Percentiles rank a stretch among this genome's conserved stretches.
phyloP scores from a whole-genome alignment of 2,888 invertebrate genomes.

The Harpagoxenus sublaevis region DNA sequence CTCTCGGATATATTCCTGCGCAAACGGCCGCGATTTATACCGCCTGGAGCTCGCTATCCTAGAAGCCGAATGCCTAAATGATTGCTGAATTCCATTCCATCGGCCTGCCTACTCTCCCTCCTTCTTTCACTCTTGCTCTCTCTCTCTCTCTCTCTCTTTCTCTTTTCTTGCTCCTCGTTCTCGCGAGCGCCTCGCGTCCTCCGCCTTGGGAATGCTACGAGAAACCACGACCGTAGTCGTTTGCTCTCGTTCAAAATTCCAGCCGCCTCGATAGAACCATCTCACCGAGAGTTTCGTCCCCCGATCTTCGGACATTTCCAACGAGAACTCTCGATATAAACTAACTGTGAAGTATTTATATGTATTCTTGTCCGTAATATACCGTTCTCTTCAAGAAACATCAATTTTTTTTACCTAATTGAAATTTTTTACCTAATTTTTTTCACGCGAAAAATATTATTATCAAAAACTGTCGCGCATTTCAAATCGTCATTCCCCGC shows the following conservation, averaged over 20 bases:
- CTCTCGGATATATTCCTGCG: slow-evolving; percentile 72
- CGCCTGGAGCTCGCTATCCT: slow-evolving; percentile 65
- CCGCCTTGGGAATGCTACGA: slow-evolving; percentile 47
- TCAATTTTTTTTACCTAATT: not conserved
- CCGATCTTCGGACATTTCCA: not conserved
- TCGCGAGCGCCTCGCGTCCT: slow-evolving; percentile 31
- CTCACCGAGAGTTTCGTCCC: not conserved
- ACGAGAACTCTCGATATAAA: not conserved
- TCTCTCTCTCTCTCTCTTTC: slow-evolving; percentile 33
- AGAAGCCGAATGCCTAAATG: slow-evolving; percentile 73
- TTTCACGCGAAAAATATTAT: not conserved
- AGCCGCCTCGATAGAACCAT: slow-evolving; percentile 14
- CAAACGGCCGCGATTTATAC: slow-evolving; percentile 72
- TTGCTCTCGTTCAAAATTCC: slow-evolving; percentile 55
- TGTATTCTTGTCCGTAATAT: not conserved
- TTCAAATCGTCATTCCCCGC: not conserved
- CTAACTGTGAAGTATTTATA: not conserved
- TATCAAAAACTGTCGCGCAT: not conserved
- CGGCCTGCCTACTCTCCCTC: slow-evolving; percentile 34
- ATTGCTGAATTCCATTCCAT: slow-evolving; percentile 77
- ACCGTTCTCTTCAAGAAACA: not conserved
- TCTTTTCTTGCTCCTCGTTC: slow-evolving; percentile 33
- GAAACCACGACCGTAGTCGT: slow-evolving; percentile 49
- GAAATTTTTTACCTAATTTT: too few species aligned
- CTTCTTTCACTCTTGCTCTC: slow-evolving; percentile 20